Evolutionary conservation across 2,113 vertebrate species (phyloP).

Genomic region (Pelobates fuscus): DNA sequence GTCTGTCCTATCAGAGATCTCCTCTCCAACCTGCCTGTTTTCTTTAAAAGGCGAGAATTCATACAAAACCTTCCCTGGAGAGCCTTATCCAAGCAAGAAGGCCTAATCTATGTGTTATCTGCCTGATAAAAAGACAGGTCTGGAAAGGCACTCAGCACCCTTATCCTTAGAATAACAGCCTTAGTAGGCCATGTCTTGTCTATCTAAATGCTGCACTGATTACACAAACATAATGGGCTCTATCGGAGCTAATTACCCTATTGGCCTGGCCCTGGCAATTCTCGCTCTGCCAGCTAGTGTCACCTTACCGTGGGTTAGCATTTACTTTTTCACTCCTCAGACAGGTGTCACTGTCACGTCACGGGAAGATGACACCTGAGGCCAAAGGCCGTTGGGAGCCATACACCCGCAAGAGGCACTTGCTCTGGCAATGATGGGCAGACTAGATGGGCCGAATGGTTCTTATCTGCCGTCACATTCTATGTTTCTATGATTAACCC

Average conservation of each 20-base stretch:
- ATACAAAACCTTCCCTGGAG: background rate
- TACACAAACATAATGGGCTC: background rate
- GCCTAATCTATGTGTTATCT: slow-evolving; percentile 17
- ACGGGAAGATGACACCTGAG: background rate
- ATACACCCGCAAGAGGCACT: background rate
- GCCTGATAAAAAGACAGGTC: slow-evolving; percentile 19
- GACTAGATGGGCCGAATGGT: too few species aligned
- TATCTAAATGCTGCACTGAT: slow-evolving; percentile 17
- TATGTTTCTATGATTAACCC: too few species aligned
- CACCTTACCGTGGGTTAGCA: too few species aligned
- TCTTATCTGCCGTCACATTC: too few species aligned
- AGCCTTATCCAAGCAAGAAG: background rate
- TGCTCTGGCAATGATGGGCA: background rate
- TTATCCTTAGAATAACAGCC: slow-evolving; percentile 38
- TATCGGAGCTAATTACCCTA: background rate
- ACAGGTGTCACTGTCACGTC: background rate
- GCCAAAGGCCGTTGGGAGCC: background rate
- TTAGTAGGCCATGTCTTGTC: background rate
- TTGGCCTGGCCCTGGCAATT: background rate
- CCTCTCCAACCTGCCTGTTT: background rate
- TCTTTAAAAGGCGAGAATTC: slow-evolving; percentile 27
- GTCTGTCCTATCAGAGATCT: background rate
- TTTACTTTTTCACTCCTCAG: background rate
- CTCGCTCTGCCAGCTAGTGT: background rate
- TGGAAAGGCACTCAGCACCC: background rate